Evolutionary conservation across 2,888 invertebrate species (phyloP).

Genomic region (Sicus ferrugineus): DNA sequence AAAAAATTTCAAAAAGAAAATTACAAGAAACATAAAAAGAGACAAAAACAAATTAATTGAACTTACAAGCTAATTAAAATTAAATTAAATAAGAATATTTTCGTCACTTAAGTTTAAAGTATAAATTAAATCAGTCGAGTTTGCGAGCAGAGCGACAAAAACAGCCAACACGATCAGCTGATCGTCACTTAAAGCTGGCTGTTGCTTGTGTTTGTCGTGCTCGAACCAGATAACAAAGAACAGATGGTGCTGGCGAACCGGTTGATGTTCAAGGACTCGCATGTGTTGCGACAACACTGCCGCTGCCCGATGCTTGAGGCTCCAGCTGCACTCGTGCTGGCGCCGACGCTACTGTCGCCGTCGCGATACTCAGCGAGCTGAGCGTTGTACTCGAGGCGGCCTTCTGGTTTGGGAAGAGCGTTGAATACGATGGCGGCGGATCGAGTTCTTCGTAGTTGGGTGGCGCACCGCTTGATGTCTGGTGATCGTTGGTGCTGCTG

Average conservation of each 20-base stretch:
- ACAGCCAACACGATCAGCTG: neutral
- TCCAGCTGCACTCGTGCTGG: conserved; percentile 27
- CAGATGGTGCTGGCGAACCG: no score
- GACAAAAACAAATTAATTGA: neutral
- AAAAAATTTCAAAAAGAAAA: neutral
- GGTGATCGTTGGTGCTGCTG: conserved; percentile 45
- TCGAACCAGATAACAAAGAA: no score
- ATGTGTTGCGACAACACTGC: neutral
- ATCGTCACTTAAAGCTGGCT: no score
- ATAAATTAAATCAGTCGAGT: conserved; percentile 26
- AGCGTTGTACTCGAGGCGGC: conserved; percentile 54
- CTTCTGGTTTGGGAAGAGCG: conserved; percentile 70
- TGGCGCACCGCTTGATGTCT: conserved; percentile 56
- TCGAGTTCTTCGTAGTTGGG: conserved; percentile 73
- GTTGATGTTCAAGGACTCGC: neutral
- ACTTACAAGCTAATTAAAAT: no score
- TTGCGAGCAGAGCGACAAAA: neutral
- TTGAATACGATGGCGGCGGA: conserved; percentile 73
- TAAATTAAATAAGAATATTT: conserved; percentile 6
- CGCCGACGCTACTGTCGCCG: conserved; percentile 34
- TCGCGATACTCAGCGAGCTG: conserved; percentile 47
- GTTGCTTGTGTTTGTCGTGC: no score
- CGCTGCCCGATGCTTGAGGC: conserved; percentile 33
- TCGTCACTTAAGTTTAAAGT: conserved; percentile 24
- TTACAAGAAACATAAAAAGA: conserved; percentile 5